Conservation (phyloP, 1,140 invertebrate genomes). For the Drosophila saltans region DNA sequence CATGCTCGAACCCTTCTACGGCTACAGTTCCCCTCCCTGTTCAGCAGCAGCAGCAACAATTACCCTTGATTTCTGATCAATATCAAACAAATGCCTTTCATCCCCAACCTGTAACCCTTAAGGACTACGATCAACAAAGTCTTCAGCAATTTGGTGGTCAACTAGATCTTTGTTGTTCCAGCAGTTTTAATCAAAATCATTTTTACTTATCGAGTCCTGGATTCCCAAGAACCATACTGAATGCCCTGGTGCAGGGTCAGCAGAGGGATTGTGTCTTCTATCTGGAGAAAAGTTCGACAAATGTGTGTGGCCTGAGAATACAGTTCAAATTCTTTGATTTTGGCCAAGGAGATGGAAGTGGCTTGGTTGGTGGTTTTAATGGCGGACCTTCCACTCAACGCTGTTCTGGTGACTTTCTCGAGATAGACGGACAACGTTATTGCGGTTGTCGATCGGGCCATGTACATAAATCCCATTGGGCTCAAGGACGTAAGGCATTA, state of each 20-base stretch:
- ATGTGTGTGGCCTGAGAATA: conserved; percentile 84
- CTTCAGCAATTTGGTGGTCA: conserved; percentile 54
- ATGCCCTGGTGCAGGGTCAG: conserved; percentile 60
- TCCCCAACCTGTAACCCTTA: conserved; percentile 48
- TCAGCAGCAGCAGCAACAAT: conserved; percentile 46
- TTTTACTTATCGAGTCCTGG: conserved; percentile 85
- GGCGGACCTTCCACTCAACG: conserved; percentile 1
- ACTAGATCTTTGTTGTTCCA: conserved; percentile 83
- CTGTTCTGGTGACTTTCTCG: conserved; percentile 84
- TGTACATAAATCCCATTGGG: conserved; percentile 79
- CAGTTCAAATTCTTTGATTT: conserved; percentile 85
- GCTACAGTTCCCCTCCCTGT: conserved; percentile 2
- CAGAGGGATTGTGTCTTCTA: conserved; percentile 84
- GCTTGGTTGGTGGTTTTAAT: conserved; percentile 13
- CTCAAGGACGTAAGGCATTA: conserved; percentile 74
- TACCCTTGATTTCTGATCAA: conserved; percentile 60
- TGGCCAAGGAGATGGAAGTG: conserved; percentile 61
- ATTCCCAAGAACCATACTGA: conserved; percentile 84
- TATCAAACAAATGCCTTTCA: conserved; percentile 64
- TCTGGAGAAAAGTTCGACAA: conserved; percentile 83
- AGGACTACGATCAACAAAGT: conserved; percentile 63
- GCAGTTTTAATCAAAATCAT: conserved; percentile 82
- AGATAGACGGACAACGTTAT: conserved; percentile 85
- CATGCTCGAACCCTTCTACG: conserved; percentile 14
- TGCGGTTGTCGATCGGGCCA: conserved; percentile 85